These are phyloP conservation scores for Glareola pratincola DNA, from an alignment of 2,113 vertebrate genomes.

Conservation along the genomic window DNA sequence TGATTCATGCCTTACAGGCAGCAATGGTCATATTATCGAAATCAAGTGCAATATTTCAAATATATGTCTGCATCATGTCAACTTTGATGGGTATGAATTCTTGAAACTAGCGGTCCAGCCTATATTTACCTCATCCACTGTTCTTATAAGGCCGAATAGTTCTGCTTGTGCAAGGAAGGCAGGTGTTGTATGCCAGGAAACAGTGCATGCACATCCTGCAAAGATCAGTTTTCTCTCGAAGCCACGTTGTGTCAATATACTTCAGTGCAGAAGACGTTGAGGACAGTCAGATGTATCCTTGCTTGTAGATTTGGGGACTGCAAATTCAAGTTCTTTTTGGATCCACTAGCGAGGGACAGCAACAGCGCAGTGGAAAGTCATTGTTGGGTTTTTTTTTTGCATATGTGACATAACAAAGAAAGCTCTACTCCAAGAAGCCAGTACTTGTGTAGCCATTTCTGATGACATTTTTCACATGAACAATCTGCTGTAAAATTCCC, in stretches of 20 bases:
- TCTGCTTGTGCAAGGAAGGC: not conserved
- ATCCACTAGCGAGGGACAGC: not conserved
- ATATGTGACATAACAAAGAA: not conserved
- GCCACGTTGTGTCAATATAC: not conserved
- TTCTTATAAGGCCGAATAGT: not conserved
- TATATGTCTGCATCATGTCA: not conserved
- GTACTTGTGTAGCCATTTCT: not conserved
- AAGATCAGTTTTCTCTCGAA: not conserved
- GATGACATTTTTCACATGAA: not conserved
- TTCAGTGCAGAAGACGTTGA: not conserved
- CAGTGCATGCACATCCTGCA: accelerated
- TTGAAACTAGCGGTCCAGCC: not conserved
- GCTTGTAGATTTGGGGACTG: not conserved
- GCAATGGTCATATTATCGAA: not conserved
- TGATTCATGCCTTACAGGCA: not conserved
- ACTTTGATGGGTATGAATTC: not conserved
- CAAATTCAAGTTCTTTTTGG: not conserved
- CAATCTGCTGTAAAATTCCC: not conserved
- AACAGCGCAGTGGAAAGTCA: not conserved
- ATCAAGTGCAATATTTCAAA: not conserved
- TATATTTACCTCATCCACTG: not conserved
- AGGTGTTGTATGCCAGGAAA: not conserved
- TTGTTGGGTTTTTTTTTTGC: not conserved
- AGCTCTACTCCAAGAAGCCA: not conserved
- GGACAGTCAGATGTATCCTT: not conserved